Conservation (phyloP, 2,888 invertebrate genomes). For the Caenorhabditis sp. region DNA sequence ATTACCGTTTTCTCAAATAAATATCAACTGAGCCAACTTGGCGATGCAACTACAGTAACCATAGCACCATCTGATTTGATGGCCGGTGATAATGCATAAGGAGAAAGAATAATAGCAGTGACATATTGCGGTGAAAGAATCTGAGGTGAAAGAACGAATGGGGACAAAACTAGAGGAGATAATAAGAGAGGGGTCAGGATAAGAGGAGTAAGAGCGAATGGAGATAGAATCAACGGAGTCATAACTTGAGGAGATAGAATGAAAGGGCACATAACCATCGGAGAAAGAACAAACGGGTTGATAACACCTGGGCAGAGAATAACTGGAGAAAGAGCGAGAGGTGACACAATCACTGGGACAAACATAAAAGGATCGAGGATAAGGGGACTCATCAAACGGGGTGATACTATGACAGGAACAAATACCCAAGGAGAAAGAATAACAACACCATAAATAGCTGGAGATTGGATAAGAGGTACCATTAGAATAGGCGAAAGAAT, state of each 20-base stretch:
- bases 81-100: conserved; percentile 46
- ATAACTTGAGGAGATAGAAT: conserved; percentile 58
- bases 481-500: conserved; percentile 39
- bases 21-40: conserved; percentile 31
- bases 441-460: conserved; percentile 35
- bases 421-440: conserved; percentile 55
- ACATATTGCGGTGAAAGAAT: conserved; percentile 54
- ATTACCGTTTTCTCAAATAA: no score
- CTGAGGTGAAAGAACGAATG: conserved; percentile 55
- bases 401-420: conserved; percentile 46
- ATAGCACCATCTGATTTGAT: conserved; percentile 38
- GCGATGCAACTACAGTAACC: conserved; percentile 42
- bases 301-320: conserved; percentile 51
- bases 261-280: conserved; percentile 49
- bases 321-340: conserved; percentile 49
- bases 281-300: conserved; percentile 49
- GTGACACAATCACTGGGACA: conserved; percentile 53
- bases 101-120: conserved; percentile 42
- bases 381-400: conserved; percentile 34
- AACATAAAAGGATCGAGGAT: conserved; percentile 47
- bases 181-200: conserved; percentile 48
- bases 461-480: conserved; percentile 37
- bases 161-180: conserved; percentile 51
- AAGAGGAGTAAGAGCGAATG: conserved; percentile 42
- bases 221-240: conserved; percentile 55